Evolutionary conservation across 2,113 vertebrate species (phyloP), one percentile per base, ranked within the genome.

Genomic region (Muntiacus muntjak): DNA sequence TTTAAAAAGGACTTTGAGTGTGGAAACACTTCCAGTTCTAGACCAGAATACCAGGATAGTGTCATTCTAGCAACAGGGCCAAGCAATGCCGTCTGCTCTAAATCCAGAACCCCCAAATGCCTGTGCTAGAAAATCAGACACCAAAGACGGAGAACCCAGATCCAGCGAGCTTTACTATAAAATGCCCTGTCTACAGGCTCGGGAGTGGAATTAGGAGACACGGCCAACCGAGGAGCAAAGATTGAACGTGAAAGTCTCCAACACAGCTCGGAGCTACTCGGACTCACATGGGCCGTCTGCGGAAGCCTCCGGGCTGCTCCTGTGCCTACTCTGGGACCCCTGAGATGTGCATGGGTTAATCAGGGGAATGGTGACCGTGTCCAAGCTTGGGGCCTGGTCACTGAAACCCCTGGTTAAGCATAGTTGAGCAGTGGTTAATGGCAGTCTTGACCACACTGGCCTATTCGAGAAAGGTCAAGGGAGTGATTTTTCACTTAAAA

Each of bases 401-500:
- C 43, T 6, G 6, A 96, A 95, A 2, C 1, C 87, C 93, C 92
- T 45, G 0, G 30, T 96, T 87, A 95, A 84, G 90, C 98, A 95
- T 93, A 98, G 97, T 21, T 60, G 0, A 92, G 84, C 95, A 97
- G 96, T 91, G 87, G 98, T 98, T 98, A 98, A 98, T 97, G 96
- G 98, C 98, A 97, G 93, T 97, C 96, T 97, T 36, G 89, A 97
- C 95, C 98, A 98, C 98, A 98, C 84, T 79, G 95, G 97, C 97
- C 28, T 98, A 79, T 98, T 97, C 98, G 91, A 95, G 87, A 99
- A 98, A 99, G 98, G 98, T 98, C 99, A 99, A 94, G 98, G 95
- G 98, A 99, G 97, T 95, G 97, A 99, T 99, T 99, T 99, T 98
- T 98, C 98, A 98, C 98, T 98, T 98, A 98, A 98, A 97, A 98